Percentiles rank a stretch among this genome's conserved stretches.
Evolutionary conservation across 2,113 vertebrate genomes (phyloP).

Genomic region (Gymnorhina tibicen): DNA sequence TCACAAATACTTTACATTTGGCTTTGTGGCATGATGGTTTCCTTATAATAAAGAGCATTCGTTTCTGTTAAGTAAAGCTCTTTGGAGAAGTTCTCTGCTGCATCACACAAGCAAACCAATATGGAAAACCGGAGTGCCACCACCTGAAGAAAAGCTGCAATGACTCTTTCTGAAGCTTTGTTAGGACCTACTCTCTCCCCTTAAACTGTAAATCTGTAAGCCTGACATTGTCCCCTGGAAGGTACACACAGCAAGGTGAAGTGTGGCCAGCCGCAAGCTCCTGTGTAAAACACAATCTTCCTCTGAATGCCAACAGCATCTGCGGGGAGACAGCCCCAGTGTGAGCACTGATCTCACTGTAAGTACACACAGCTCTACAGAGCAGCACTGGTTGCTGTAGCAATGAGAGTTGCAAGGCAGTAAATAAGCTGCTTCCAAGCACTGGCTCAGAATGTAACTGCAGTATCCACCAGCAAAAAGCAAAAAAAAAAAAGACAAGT

Average conservation of each 20-base stretch:
- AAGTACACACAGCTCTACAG: background rate
- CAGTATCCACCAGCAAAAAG: conserved; percentile 7
- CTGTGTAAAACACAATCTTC: background rate
- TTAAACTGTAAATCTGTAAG: background rate
- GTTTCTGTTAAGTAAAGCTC: background rate
- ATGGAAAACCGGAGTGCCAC: background rate
- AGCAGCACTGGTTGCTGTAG: conserved; percentile 48
- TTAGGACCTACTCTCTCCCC: background rate
- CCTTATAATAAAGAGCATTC: background rate
- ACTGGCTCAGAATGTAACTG: background rate
- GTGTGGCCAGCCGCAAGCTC: conserved; percentile 46
- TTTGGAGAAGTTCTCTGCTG: background rate
- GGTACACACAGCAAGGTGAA: conserved; percentile 51
- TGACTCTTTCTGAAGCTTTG: background rate
- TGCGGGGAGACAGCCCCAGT: background rate
- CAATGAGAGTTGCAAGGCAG: conserved; percentile 45
- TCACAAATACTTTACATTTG: conserved; percentile 1
- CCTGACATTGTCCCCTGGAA: conserved; percentile 65
- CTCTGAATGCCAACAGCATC: background rate
- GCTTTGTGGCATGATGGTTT: background rate
- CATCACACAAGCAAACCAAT: background rate
- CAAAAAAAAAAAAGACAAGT: background rate
- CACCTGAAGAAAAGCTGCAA: background rate
- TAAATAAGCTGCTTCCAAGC: conserved; percentile 44
- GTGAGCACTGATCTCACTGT: background rate